Base-by-base conservation (phyloP, 2,113 vertebrate species). In the Sigmodon hispidus region DNA sequence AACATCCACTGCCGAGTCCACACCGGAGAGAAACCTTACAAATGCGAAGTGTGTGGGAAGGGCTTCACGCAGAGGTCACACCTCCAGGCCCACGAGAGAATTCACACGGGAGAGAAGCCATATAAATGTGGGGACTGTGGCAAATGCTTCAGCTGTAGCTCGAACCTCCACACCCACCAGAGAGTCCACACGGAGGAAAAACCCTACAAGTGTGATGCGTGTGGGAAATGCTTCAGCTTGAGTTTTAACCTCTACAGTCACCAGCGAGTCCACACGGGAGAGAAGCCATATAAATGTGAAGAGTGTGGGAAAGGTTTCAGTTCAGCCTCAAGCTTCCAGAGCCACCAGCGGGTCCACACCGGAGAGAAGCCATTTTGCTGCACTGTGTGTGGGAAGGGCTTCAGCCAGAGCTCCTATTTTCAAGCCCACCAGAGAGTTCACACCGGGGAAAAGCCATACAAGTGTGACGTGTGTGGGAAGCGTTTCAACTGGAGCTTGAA, bases 1-100 rank as follows among this genome's bases (percentile, higher is more conserved):
- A 52, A 43, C 17, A 40, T 24, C n/a, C 90, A 80, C 29, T 26
- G 65, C 48, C 45, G 15, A 19, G 45, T 0, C 0, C 50, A 17
- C 80, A 13, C 24, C 0, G 94, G 94, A 3, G 90, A 95, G 4
- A 97, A 94, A 31, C 98, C 97, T 15, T 98, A 98, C 1, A 96
- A 97, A 92, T 98, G 98, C 57, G 92, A 89, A 0, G 93, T 96
- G 10, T 98, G 76, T 59, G 73, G 80, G 24, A 86, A 84, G 48
- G 55, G 36, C 85, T 76, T 88, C 61, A 65, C 45, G 24, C 76
- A 85, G 40, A 50, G 34, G 55, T 94, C 69, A 4, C 67, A 94
- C 36, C 89, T 89, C 31, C 89, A 88, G 34, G 10, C 50, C 24
- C 43, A 87, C 26, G 69, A 69, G 50, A 50, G 90, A 55, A 19